Conservation (phyloP, 37 sponge, comb jelly and placozoan genomes). For the Hormiphora californensis region DNA sequence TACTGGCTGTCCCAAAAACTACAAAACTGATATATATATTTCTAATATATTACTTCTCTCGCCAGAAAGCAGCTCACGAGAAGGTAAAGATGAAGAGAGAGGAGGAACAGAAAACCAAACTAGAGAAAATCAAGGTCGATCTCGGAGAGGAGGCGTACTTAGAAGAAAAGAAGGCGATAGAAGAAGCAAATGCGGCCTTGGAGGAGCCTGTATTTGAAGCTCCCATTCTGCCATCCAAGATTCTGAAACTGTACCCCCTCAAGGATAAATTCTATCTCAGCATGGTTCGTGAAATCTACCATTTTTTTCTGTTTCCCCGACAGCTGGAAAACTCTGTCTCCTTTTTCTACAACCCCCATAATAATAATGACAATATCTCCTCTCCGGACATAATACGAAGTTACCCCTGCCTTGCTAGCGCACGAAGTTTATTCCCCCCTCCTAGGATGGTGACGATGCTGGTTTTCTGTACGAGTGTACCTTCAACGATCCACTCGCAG, state of each 20-base stretch:
- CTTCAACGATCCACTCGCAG: slow-evolving; percentile 62
- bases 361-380: background rate
- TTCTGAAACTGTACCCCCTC: background rate
- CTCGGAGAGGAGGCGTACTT: slow-evolving; percentile 64
- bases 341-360: background rate
- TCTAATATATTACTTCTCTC: background rate
- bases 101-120: slow-evolving; percentile 43
- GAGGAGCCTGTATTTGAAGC: slow-evolving; percentile 48
- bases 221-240: background rate
- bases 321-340: background rate
- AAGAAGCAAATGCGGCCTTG: background rate
- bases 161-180: slow-evolving; percentile 57
- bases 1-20: too few relatives aligned
- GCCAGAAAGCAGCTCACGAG: slow-evolving; percentile 58
- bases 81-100: slow-evolving; percentile 8
- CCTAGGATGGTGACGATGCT: slow-evolving; percentile 82
- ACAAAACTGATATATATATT: background rate
- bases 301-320: too few relatives aligned
- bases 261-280: slow-evolving; percentile 31
- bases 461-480: slow-evolving; percentile 84
- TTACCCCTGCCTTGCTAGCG: background rate
- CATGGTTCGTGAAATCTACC: background rate
- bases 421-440: background rate
- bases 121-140: slow-evolving; percentile 59
- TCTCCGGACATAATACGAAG: background rate